These are phyloP conservation scores for Piprites chloris DNA, from an alignment of 2,113 vertebrate species.

Conservation along the genomic window DNA sequence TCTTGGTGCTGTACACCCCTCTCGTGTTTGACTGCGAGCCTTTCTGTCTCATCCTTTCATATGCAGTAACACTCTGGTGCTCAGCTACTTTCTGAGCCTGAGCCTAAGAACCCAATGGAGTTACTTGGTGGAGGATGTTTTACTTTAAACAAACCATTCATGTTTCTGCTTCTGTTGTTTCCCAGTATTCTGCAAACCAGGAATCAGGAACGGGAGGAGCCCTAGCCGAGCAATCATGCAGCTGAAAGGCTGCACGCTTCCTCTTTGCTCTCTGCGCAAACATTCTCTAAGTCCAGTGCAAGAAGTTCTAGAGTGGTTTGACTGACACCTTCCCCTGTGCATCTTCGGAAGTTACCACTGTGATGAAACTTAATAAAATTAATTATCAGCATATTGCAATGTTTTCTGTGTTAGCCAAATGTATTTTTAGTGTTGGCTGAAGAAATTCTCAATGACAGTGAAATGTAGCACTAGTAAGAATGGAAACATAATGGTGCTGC, in stretches of 20 bases:
- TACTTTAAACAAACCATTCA: conserved; percentile 53
- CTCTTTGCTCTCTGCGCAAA: not conserved
- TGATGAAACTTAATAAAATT: not conserved
- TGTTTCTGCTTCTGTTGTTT: conserved; percentile 43
- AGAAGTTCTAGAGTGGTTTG: not conserved
- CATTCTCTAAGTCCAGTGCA: not conserved
- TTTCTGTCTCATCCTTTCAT: not conserved
- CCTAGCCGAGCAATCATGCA: not conserved
- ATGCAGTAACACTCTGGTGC: not conserved
- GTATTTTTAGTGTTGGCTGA: not conserved
- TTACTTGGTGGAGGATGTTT: conserved; percentile 26
- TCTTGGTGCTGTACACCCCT: not conserved
- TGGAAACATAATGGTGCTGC: not conserved
- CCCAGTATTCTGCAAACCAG: conserved; percentile 47
- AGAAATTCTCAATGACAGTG: not conserved
- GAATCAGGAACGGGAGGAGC: conserved; percentile 44
- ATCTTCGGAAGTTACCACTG: not conserved
- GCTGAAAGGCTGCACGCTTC: not conserved
- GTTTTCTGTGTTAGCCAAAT: not conserved
- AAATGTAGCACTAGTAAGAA: not conserved
- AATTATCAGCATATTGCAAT: not conserved
- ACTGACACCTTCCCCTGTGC: not conserved
- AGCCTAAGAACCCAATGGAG: not conserved
- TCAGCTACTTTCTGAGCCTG: not conserved
- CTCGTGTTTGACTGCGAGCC: not conserved